phyloP scores from a whole-genome alignment of 2,888 invertebrate species.

The Neoitamus cyanurus region DNA sequence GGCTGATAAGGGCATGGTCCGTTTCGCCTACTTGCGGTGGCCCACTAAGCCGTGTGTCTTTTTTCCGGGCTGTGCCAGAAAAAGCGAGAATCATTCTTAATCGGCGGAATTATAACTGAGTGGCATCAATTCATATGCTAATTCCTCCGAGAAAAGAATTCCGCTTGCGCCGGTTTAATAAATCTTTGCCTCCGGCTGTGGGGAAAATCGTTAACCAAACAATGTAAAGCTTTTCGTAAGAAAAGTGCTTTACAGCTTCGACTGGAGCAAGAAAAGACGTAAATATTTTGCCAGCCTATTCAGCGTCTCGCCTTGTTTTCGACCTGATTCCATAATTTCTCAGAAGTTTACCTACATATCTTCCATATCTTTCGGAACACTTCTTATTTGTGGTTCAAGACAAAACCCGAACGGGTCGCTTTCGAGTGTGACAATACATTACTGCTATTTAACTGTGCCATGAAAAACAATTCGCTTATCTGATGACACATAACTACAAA shows the following conservation, averaged over 20 bases:
- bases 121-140: constrained; percentile 36
- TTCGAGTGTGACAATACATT: background rate
- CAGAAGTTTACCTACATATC: constrained; percentile 12
- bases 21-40: background rate
- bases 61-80: background rate
- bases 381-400: background rate
- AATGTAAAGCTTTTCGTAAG: background rate
- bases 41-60: background rate
- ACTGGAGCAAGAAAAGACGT: background rate
- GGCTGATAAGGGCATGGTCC: background rate
- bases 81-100: constrained; percentile 26
- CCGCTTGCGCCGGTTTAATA: constrained; percentile 13
- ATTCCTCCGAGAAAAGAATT: background rate
- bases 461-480: background rate
- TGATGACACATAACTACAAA: background rate
- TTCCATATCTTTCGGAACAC: background rate
- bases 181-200: constrained; percentile 7
- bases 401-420: background rate
- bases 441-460: background rate
- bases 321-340: constrained; percentile 27
- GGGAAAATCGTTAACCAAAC: constrained; percentile 14
- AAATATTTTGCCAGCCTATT: constrained; percentile 17
- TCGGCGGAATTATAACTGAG: constrained; percentile 23
- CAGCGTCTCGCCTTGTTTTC: background rate
- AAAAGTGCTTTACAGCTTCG: background rate